phyloP scores from a whole-genome alignment of 1,140 invertebrate species.

The Meloidogyne exigua region DNA sequence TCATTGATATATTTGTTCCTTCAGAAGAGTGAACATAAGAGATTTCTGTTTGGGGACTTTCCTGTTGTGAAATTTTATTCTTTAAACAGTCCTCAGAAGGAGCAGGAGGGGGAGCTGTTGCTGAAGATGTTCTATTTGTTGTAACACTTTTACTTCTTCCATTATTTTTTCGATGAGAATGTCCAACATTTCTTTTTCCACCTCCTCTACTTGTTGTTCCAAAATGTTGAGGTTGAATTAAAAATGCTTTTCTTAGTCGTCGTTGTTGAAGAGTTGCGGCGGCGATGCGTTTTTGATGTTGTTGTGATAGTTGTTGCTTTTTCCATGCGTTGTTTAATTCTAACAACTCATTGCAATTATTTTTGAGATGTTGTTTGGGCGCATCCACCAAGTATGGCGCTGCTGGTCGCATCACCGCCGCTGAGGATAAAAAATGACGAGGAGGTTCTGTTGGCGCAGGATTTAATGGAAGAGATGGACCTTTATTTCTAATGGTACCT shows the following conservation, averaged over 20 bases:
- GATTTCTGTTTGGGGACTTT: slow-evolving; percentile 58
- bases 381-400: slow-evolving; percentile 14
- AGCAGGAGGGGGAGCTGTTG: neutral
- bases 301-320: slow-evolving; percentile 1
- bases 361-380: slow-evolving; percentile 8
- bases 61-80: slow-evolving; percentile 20
- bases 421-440: slow-evolving; percentile 36
- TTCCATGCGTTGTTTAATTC: slow-evolving; percentile 15
- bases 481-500: slow-evolving; percentile 22
- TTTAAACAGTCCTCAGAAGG: neutral
- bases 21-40: slow-evolving; percentile 60
- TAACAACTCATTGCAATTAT: slow-evolving; percentile 13
- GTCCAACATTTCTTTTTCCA: neutral
- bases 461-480: slow-evolving; percentile 31
- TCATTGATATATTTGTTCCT: slow-evolving; percentile 45
- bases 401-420: slow-evolving; percentile 33
- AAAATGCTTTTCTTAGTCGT: slow-evolving; percentile 9
- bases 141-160: slow-evolving; percentile 10
- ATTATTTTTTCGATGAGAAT: slow-evolving; percentile 2
- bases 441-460: slow-evolving; percentile 38
- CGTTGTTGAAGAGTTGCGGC: slow-evolving; percentile 20
- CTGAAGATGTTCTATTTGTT: neutral
- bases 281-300: slow-evolving; percentile 14
- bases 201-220: slow-evolving; percentile 18
- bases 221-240: slow-evolving; percentile 15